Evolutionary conservation across 2,113 vertebrate species (phyloP).

Genomic region (Pangasianodon hypophthalmus): DNA sequence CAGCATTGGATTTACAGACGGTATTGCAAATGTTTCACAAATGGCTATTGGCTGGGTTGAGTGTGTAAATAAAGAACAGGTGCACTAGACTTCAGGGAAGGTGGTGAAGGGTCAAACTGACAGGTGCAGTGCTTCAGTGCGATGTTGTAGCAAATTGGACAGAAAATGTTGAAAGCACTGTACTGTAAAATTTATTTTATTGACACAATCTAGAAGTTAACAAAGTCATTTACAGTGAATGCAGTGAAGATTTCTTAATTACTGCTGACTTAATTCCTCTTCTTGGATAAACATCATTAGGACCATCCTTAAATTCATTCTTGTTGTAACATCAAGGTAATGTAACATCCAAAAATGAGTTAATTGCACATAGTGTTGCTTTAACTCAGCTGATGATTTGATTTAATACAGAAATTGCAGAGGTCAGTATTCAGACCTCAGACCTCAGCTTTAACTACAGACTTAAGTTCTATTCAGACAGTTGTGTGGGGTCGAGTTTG

Average conservation of each 20-base stretch:
- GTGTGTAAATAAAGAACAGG: background rate
- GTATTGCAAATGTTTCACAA: background rate
- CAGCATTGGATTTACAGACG: background rate
- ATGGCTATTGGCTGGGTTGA: background rate
- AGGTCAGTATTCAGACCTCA: background rate
- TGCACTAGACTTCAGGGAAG: background rate
- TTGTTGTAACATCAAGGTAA: background rate
- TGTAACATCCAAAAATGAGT: background rate
- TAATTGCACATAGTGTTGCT: background rate
- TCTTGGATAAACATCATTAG: background rate
- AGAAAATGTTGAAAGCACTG: background rate
- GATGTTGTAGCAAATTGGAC: background rate
- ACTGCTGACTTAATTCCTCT: background rate
- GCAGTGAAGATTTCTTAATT: background rate
- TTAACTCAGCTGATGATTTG: background rate
- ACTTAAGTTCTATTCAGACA: background rate
- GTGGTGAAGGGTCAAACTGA: background rate
- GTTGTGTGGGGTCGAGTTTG: background rate
- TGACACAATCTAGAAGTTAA: background rate
- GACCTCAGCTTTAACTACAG: background rate
- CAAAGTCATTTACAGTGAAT: background rate
- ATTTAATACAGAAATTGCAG: background rate
- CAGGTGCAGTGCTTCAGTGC: background rate
- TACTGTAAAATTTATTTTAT: background rate
- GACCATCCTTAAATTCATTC: background rate